Evolutionary conservation across 2,888 invertebrate genomes (phyloP).

Genomic region (Quadroppia sp.): DNA sequence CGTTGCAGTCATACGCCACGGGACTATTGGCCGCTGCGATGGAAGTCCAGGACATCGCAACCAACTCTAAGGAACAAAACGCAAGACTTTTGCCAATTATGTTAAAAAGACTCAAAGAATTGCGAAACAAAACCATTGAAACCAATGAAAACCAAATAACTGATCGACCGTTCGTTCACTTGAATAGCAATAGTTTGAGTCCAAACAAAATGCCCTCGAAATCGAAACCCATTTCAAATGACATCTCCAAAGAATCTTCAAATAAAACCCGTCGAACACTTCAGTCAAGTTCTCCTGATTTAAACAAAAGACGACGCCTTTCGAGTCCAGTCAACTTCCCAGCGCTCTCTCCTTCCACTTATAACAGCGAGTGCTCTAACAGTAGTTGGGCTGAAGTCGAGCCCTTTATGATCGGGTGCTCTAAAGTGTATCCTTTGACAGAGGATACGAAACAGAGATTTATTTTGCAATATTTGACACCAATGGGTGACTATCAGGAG

Average conservation of each 20-base stretch:
- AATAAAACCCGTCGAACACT: constrained; percentile 5
- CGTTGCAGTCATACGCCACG: constrained; percentile 87
- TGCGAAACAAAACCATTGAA: constrained; percentile 28
- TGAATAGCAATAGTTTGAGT: constrained; percentile 5
- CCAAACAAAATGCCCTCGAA: not conserved
- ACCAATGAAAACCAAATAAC: not conserved
- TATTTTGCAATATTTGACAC: constrained; percentile 87
- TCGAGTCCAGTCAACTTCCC: constrained; percentile 38
- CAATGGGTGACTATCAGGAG: constrained; percentile 97
- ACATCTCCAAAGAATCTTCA: not conserved
- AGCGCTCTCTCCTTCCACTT: not conserved
- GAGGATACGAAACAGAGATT: constrained; percentile 84
- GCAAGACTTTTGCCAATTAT: constrained; percentile 61
- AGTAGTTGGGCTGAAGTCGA: constrained; percentile 89
- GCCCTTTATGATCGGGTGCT: constrained; percentile 79
- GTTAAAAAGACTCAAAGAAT: constrained; percentile 41
- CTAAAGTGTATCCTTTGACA: constrained; percentile 84
- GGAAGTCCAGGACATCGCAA: constrained; percentile 93
- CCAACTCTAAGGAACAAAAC: constrained; percentile 81
- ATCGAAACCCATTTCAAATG: not conserved
- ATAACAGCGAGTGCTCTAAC: constrained; percentile 64
- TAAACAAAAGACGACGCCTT: constrained; percentile 37
- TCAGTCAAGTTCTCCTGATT: not conserved
- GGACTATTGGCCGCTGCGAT: constrained; percentile 90
- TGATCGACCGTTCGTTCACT: constrained; percentile 14